Percentiles rank a stretch among this genome's conserved stretches.
Conservation (phyloP, 2,888 invertebrate genomes). For the Pandemis heparana region DNA sequence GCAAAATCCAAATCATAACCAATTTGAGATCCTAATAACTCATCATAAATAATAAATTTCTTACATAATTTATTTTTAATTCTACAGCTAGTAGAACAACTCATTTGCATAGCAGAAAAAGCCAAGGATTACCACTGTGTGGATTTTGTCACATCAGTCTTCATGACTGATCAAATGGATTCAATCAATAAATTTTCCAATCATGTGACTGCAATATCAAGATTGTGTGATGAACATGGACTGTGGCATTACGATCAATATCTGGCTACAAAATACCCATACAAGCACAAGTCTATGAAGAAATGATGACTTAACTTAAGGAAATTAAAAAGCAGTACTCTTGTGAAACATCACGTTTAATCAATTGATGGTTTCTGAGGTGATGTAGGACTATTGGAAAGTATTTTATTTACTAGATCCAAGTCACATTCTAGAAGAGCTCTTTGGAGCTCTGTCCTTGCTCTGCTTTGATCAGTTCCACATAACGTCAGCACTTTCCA, state of each 20-base stretch:
- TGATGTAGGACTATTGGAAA: constrained; percentile 50
- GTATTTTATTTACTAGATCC: constrained; percentile 59
- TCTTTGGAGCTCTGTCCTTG: constrained; percentile 54
- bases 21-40: too few relatives aligned
- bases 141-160: constrained; percentile 59
- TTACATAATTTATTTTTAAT: background rate
- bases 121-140: constrained; percentile 59
- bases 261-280: constrained; percentile 49
- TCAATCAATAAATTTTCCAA: constrained; percentile 58
- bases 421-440: constrained; percentile 61
- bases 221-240: constrained; percentile 51
- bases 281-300: constrained; percentile 14
- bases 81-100: constrained; percentile 56
- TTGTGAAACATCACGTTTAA: constrained; percentile 16
- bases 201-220: constrained; percentile 54
- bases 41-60: too few relatives aligned
- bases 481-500: constrained; percentile 64
- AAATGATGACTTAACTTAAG: constrained; percentile 4
- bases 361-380: constrained; percentile 24
- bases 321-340: background rate
- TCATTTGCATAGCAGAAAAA: constrained; percentile 55
- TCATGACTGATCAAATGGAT: constrained; percentile 57
- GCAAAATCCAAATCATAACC: too few relatives aligned
- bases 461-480: constrained; percentile 55
- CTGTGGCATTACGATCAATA: constrained; percentile 57